Conservation (phyloP, 2,797 vertebrate genomes). For the Cossypha heuglini region DNA sequence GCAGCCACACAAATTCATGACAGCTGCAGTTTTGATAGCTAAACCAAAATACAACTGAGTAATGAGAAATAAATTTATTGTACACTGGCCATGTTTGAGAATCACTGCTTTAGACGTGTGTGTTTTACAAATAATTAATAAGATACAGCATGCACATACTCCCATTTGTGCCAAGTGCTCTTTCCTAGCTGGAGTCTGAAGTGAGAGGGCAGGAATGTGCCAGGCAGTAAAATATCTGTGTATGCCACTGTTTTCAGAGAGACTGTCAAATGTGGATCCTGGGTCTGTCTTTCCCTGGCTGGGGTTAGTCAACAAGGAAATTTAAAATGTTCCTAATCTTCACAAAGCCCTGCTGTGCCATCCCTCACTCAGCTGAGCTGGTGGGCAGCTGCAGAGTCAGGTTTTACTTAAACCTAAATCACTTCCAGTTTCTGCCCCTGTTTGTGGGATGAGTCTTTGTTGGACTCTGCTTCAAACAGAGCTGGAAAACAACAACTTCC, state of each 20-base stretch:
- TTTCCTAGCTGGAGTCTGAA: background rate
- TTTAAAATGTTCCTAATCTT: background rate
- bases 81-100: background rate
- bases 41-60: slow-evolving; percentile 30
- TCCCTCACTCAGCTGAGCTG: rapidly evolving
- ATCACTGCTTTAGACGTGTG: background rate
- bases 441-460: background rate
- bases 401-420: background rate
- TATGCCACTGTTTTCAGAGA: background rate
- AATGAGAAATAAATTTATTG: slow-evolving; percentile 38
- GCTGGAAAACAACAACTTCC: background rate
- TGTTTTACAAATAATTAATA: slow-evolving; percentile 34
- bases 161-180: background rate
- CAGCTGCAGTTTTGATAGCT: slow-evolving; percentile 56
- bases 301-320: background rate
- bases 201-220: background rate
- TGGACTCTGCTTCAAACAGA: background rate
- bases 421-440: background rate
- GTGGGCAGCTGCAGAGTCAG: background rate
- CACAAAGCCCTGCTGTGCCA: background rate
- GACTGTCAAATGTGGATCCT: background rate
- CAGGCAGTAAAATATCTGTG: background rate
- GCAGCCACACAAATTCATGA: slow-evolving; percentile 25
- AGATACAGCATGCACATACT: background rate
- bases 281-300: background rate